Evolutionary conservation across 2,888 invertebrate genomes (phyloP).

Genomic region (Heliconius ismenius): DNA sequence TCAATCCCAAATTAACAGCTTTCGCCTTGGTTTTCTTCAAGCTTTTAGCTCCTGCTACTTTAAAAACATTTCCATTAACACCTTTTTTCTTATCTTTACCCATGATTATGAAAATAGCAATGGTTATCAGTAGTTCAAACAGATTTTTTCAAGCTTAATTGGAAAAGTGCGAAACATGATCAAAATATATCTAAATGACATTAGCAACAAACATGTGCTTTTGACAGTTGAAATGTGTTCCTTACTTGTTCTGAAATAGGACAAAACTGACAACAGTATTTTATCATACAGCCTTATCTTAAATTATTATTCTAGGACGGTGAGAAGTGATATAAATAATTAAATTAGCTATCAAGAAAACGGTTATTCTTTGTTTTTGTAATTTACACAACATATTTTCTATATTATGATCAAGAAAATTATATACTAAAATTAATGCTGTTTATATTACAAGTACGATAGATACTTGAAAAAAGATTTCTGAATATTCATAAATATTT

Average conservation of each 20-base stretch:
- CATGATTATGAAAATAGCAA: constrained; percentile 51
- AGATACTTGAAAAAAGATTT: not conserved
- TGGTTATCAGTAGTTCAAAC: not conserved
- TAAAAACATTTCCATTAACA: constrained; percentile 69
- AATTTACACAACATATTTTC: not conserved
- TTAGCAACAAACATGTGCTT: constrained; percentile 3
- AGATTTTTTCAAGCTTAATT: not conserved
- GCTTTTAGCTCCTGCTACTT: constrained; percentile 77
- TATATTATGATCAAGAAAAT: not conserved
- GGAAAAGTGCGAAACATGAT: not conserved
- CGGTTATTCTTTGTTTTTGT: not conserved
- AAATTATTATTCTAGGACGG: too few species aligned
- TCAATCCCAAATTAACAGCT: constrained; percentile 71
- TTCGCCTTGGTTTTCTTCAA: constrained; percentile 76
- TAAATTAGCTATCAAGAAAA: too few species aligned
- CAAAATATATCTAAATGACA: not conserved
- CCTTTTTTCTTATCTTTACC: constrained; percentile 73
- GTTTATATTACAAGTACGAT: not conserved
- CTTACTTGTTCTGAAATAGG: not conserved
- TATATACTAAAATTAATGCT: not conserved
- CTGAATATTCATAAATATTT: not conserved
- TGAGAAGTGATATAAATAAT: too few species aligned
- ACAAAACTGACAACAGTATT: not conserved
- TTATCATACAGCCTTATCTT: too few species aligned
- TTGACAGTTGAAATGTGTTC: not conserved